phyloP scores from a whole-genome alignment of 2,888 invertebrate species.

The Steinernema scapterisci region DNA sequence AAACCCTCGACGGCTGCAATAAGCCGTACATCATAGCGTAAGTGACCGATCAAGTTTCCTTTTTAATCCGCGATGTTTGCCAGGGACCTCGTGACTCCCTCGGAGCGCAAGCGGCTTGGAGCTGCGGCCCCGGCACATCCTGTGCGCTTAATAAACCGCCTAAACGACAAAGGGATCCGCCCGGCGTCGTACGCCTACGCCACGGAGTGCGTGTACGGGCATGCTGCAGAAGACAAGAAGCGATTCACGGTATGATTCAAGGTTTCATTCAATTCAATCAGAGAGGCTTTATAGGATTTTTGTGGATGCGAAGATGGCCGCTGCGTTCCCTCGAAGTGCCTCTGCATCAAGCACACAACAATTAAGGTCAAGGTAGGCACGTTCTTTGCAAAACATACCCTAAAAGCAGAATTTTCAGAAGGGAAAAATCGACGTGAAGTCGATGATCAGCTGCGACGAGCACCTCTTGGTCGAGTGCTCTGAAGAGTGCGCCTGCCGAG shows the following conservation, averaged over 20 bases:
- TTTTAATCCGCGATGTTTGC: neutral
- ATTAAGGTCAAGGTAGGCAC: constrained; percentile 15
- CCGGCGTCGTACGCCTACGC: neutral
- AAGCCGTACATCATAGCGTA: neutral
- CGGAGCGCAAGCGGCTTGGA: no score
- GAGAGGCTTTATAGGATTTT: neutral
- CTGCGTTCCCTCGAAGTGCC: constrained; percentile 21
- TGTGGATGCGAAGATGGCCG: constrained; percentile 33
- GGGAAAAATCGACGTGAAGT: neutral
- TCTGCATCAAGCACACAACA: constrained; percentile 18
- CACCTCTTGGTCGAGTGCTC: constrained; percentile 37
- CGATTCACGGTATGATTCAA: constrained; percentile 6
- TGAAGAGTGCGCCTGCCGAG: constrained; percentile 28
- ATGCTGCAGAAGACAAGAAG: constrained; percentile 29
- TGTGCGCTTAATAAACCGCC: constrained; percentile 35
- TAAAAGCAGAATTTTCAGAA: constrained; percentile 32
- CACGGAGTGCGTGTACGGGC: constrained; percentile 8
- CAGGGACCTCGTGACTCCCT: no score
- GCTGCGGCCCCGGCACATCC: neutral
- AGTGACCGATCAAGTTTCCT: no score
- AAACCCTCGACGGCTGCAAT: neutral
- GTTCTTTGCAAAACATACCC: neutral
- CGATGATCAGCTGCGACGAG: neutral
- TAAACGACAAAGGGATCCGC: constrained; percentile 20
- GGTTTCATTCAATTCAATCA: neutral